Evolutionary conservation across 2,113 vertebrate species (phyloP).

Genomic region (Leucopsar rothschildi): DNA sequence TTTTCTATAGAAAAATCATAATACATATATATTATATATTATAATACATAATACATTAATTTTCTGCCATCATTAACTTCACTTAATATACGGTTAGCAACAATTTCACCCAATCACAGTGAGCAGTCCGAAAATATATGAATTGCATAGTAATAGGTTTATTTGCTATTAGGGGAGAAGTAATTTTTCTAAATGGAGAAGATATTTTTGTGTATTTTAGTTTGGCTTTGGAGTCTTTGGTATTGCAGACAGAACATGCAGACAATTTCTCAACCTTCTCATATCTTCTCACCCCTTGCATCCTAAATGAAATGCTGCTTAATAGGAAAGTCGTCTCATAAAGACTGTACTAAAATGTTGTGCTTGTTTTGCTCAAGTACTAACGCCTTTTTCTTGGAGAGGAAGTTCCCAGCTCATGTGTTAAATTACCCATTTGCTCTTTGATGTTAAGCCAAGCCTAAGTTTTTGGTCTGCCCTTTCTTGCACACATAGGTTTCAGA

Average conservation of each 20-base stretch:
- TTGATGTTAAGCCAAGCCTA: not conserved
- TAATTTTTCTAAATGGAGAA: not conserved
- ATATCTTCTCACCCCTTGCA: not conserved
- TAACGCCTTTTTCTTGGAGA: not conserved
- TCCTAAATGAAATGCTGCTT: not conserved
- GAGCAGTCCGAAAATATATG: not conserved
- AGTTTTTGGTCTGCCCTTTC: not conserved
- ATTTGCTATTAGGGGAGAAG: not conserved
- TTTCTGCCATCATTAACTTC: not conserved
- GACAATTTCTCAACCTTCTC: not conserved
- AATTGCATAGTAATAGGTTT: not conserved
- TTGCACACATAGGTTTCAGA: not conserved
- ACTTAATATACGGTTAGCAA: not conserved
- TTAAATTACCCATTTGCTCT: not conserved
- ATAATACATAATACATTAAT: not conserved
- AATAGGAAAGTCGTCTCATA: not conserved
- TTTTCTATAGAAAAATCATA: not conserved
- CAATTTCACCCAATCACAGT: not conserved
- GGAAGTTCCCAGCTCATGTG: not conserved
- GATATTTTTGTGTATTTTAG: not conserved
- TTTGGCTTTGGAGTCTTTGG: not conserved
- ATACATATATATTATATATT: not conserved
- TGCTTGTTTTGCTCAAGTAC: not conserved
- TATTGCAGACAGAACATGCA: not conserved
- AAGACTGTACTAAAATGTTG: not conserved